Percentiles rank a stretch among this genome's conserved stretches.
phyloP scores from a whole-genome alignment of 2,113 vertebrate genomes.

The Sisor rabdophorus region DNA sequence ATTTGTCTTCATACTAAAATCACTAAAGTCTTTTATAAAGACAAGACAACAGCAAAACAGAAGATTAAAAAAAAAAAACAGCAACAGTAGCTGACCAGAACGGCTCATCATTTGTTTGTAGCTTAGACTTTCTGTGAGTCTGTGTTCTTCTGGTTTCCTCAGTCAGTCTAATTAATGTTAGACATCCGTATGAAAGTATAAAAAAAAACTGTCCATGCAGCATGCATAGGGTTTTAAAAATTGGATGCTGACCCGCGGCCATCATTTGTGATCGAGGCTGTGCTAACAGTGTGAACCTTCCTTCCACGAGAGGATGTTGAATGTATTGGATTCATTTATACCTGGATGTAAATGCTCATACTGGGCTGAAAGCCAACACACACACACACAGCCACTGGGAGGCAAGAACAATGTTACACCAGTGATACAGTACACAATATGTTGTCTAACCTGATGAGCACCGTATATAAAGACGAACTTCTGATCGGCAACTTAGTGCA shows the following conservation, averaged over 20 bases:
- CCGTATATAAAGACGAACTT: background rate
- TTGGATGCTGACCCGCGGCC: constrained; percentile 2
- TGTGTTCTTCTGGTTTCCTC: constrained; percentile 44
- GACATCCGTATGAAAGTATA: constrained; percentile 59
- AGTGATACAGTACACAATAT: constrained; percentile 10
- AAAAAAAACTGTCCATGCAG: constrained; percentile 63
- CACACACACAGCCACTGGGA: constrained; percentile 20
- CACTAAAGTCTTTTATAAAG: constrained; percentile 41
- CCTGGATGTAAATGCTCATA: background rate
- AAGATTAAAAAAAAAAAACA: constrained; percentile 18
- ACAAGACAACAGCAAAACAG: constrained; percentile 39
- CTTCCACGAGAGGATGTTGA: constrained; percentile 17
- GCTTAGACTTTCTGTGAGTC: constrained; percentile 22
- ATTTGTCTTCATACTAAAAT: constrained; percentile 23
- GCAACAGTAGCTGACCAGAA: constrained; percentile 36
- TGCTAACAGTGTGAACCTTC: background rate
- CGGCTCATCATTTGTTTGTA: constrained; percentile 12
- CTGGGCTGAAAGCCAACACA: constrained; percentile 24
- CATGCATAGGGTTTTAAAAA: constrained; percentile 71
- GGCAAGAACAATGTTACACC: constrained; percentile 9
- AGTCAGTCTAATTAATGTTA: constrained; percentile 56
- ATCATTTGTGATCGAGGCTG: background rate
- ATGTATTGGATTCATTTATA: background rate
- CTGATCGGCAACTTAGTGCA: constrained; percentile 43
- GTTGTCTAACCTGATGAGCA: background rate